Evolutionary conservation across 2,888 invertebrate genomes (phyloP).

Genomic region (Calameuta idolon): DNA sequence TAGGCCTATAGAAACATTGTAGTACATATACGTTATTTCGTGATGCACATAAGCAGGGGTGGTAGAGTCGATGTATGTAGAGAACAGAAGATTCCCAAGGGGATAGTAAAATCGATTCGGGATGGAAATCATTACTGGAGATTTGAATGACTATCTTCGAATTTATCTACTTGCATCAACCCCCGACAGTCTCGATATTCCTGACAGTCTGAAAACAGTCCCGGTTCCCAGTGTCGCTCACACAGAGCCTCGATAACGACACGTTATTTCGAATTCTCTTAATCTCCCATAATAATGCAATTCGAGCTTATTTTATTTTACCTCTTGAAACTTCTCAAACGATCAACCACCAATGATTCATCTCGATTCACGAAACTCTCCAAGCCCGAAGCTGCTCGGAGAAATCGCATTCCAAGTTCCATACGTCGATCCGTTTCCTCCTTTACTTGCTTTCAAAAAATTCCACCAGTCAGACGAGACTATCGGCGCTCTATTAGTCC

Average conservation of each 20-base stretch:
- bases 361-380: background rate
- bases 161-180: constrained; percentile 52
- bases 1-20: constrained; percentile 26
- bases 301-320: background rate
- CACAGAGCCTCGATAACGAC: background rate
- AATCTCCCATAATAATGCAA: background rate
- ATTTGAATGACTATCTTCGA: constrained; percentile 66
- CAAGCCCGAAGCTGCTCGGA: background rate
- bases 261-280: background rate
- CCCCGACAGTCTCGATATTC: background rate
- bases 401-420: background rate
- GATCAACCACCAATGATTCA: background rate
- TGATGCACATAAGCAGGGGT: background rate
- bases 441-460: background rate
- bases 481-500: constrained; percentile 53
- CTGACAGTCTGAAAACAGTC: constrained; percentile 3
- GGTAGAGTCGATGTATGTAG: background rate
- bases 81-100: constrained; percentile 58
- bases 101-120: constrained; percentile 64
- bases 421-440: background rate
- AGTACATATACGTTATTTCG: constrained; percentile 6
- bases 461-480: background rate
- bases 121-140: constrained; percentile 66
- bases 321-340: background rate
- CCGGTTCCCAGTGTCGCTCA: background rate